Conservation (phyloP, 2,797 vertebrate species). For the Streptopelia turtur region DNA sequence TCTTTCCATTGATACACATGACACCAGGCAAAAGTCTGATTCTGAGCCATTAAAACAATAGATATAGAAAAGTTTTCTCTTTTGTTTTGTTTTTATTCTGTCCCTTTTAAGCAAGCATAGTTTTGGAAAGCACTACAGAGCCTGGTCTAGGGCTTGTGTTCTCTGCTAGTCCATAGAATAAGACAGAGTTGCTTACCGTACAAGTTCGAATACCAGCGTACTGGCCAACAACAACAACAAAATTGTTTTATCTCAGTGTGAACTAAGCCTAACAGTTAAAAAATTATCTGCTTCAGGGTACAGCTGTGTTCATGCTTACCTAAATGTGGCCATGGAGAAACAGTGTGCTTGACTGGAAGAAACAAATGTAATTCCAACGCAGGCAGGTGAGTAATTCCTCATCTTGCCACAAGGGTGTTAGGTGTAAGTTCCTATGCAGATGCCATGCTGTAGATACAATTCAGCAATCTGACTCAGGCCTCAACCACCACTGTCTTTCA, state of each 20-base stretch:
- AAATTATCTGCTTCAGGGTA: neutral
- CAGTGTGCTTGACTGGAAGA: neutral
- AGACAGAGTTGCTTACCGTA: neutral
- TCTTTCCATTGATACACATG: slow-evolving; percentile 24
- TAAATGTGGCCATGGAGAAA: neutral
- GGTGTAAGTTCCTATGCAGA: neutral
- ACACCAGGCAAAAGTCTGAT: neutral
- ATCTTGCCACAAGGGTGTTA: neutral
- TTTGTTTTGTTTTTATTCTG: slow-evolving; percentile 11
- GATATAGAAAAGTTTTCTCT: neutral
- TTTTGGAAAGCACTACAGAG: neutral
- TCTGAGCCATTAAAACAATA: slow-evolving; percentile 16
- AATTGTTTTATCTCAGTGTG: slow-evolving; percentile 15
- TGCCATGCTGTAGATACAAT: neutral
- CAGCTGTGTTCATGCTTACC: neutral
- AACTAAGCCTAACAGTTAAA: neutral
- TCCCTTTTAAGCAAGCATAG: neutral
- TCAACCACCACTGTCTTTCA: neutral
- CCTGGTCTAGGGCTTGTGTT: neutral
- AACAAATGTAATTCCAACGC: neutral
- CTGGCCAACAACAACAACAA: slow-evolving; percentile 28
- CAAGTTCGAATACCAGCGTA: neutral
- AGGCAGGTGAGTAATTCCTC: neutral
- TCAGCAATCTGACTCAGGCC: neutral
- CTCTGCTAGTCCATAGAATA: neutral